These are phyloP conservation scores for Candoia aspera DNA, from an alignment of 2,113 vertebrate genomes.

Conservation along the genomic window DNA sequence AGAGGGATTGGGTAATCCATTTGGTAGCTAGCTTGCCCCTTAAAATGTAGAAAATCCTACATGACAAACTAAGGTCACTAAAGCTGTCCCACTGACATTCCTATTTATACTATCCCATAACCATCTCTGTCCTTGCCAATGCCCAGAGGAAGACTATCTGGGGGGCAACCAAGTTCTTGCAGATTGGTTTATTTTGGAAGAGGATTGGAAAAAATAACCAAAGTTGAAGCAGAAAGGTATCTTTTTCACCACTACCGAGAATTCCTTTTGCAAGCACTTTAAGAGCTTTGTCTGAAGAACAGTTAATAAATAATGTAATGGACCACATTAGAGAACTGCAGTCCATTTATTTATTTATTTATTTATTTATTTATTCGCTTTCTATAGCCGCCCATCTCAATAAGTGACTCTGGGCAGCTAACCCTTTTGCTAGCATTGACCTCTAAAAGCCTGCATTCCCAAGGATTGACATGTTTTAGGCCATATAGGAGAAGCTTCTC, in stretches of 20 bases:
- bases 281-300: not conserved
- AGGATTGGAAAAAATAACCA: not conserved
- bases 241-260: not conserved
- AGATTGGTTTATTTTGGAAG: not conserved
- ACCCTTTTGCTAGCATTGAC: slow-evolving; percentile 1
- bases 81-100: not conserved
- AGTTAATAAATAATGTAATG: slow-evolving; percentile 10
- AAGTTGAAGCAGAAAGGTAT: not conserved
- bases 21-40: too few relatives aligned
- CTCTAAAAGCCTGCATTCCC: not conserved
- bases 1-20: too few relatives aligned
- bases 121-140: not conserved
- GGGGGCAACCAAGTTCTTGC: not conserved
- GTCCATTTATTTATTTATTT: too few relatives aligned
- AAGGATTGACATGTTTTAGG: not conserved
- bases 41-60: not conserved
- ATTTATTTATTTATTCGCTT: too few relatives aligned
- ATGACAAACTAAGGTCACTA: not conserved
- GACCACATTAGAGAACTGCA: not conserved
- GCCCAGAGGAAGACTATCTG: not conserved
- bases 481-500: not conserved
- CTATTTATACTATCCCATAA: not conserved
- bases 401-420: too few relatives aligned
- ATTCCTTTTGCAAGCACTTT: not conserved
- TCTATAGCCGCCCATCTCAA: too few relatives aligned